Conservation (phyloP, 2,113 vertebrate species). For the Hiodon alosoides region DNA sequence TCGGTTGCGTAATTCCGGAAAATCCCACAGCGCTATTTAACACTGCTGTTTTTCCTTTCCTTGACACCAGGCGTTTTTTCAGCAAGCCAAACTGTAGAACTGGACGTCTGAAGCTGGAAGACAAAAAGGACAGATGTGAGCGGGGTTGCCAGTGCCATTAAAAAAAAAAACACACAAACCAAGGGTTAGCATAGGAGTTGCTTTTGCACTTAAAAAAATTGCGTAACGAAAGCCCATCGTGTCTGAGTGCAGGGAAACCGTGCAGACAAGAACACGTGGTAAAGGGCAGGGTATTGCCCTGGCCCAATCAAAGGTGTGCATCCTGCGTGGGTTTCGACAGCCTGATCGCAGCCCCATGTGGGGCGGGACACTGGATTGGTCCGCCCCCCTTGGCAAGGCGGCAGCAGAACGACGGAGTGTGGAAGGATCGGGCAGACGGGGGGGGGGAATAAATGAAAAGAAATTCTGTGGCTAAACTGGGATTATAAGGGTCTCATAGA, state of each 20-base stretch:
- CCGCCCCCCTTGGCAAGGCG: conserved; percentile 19
- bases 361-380: conserved; percentile 25
- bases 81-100: conserved; percentile 84
- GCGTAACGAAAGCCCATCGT: conserved; percentile 39
- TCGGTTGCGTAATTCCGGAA: not conserved
- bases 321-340: conserved; percentile 24
- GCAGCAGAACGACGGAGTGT: conserved; percentile 18
- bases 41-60: not conserved
- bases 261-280: conserved; percentile 19
- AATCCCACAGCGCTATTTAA: not conserved
- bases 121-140: conserved; percentile 25
- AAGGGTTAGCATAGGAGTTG: conserved; percentile 52
- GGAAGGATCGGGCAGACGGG: not conserved
- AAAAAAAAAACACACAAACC: conserved; percentile 14
- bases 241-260: conserved; percentile 20
- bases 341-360: not conserved
- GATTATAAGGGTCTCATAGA: conserved; percentile 17
- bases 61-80: conserved; percentile 82
- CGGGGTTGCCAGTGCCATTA: conserved; percentile 30
- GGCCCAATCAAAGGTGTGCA: conserved; percentile 40
- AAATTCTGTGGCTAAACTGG: not conserved
- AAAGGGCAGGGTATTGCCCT: conserved; percentile 14
- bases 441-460: not conserved
- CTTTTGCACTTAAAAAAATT: conserved; percentile 56
- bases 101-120: conserved; percentile 32